Base-by-base conservation (phyloP, 2,888 invertebrate genomes). In the Megastigmus dorsalis region DNA sequence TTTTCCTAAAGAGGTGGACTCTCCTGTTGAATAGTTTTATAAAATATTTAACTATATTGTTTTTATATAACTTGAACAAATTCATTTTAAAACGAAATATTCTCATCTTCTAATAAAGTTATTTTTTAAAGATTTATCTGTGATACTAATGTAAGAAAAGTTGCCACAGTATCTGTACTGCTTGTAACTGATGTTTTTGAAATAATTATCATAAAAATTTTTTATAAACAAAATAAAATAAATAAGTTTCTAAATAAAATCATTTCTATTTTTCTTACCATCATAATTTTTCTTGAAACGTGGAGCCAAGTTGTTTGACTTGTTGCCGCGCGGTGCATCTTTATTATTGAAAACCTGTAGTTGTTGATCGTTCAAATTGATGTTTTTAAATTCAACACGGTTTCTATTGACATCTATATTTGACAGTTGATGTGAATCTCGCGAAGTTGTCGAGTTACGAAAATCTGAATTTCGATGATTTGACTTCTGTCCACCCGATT, bases 251-350 rank as follows among this genome's bases (percentile, higher is more conserved):
- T 68, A 2, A 60, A 66, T 68, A 2, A 60, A 66, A 66, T 1
- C 15, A 55, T 18, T 38, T n/a, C 6, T 2, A 20, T 38, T 57
- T 60, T 59, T 50, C 79, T 65, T 79, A 83, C 83, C 80, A 10
- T 81, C 81, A 15, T 74, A 74, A 72, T 78, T 81, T 72, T 77
- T 84, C 38, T 82, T 83, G 67, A 82, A 84, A 63, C 84, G 77
- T 3, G 83, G 80, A 38, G 82, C 82, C 38, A 80, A 36, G 18
- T 78, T 71, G 15, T 80, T 83, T 0, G 63, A 45, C 55, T 77
- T 81, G 20, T 30, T 78, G 9, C 50, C 55, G 36, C 77, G 67
- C 30, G 60, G 57, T 13, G 52, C 18, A 4, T 80, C 77, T 20
- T 77, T 80, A 54, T 76, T 77, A 23, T 41, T 72, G n/a, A 48